Evolutionary conservation across 1,140 invertebrate species (phyloP), one percentile per base, ranked within the genome.

Genomic region (Aphis gossypii): DNA sequence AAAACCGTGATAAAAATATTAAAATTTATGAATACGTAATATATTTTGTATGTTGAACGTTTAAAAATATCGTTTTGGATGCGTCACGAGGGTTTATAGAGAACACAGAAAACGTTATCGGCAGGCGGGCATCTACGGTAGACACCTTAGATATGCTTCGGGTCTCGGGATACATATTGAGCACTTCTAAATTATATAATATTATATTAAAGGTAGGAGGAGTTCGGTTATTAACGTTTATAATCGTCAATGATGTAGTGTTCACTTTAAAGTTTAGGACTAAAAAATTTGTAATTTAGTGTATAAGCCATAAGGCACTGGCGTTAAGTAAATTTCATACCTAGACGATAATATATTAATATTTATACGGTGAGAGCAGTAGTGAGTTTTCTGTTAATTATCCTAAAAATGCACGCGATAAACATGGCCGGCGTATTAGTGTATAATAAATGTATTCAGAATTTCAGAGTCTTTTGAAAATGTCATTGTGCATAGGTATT

Each of bases 141-240:
- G 14, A 51, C 18, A 51, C 18, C 48, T 21, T 8, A 8, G 20
- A 11, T 46, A 46, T 46, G 46, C 46, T 46, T 46, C 46, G 46
- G 46, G 46, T 46, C 46, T 46, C 9, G 60, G 25, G 14, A 11
- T 21, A 54, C 48, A 46, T 48, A 87, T n/a, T n/a, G n/a, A 35
- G 8, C 54, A 46, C n/a, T 3, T 88, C 38, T 41, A 41, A 41
- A 41, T 41, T 54, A 56, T 54, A 56, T 54, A n/a, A n/a, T 48
- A n/a, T 20, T 20, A 87, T 30, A 51, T 54, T 76, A 76, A 76
- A 76, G n/a, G 48, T 54, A 89, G 48, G 88, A 89, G 88, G 88
- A 89, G 87, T 89, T 56, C 23, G 3, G 35, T 56, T 89, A 35
- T 89, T 38, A 21, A 54, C 54, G 30, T 56, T 56, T 23, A 14